These are phyloP conservation scores for Podilymbus podiceps DNA, from an alignment of 2,113 vertebrate genomes.

Conservation along the genomic window DNA sequence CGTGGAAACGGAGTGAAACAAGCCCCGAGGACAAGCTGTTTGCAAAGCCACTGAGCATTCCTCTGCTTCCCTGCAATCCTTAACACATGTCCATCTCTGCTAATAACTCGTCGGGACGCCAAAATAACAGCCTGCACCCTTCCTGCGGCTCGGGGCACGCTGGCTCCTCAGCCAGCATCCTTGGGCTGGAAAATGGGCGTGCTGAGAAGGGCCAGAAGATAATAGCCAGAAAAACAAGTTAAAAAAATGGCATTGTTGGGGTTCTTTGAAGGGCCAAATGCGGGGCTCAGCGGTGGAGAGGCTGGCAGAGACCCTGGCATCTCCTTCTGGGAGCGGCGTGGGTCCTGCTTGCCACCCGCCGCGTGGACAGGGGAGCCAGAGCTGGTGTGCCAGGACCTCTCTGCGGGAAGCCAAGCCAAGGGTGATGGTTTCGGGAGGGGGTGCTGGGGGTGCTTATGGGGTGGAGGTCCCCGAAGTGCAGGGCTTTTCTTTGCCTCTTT, in stretches of 20 bases:
- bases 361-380: fast-evolving
- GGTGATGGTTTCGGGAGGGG: background rate
- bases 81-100: background rate
- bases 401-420: background rate
- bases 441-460: background rate
- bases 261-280: background rate
- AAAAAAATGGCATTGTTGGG: fast-evolving
- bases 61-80: background rate
- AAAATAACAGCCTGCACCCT: background rate
- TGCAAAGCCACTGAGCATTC: background rate
- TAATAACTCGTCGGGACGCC: background rate
- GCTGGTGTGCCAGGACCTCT: fast-evolving
- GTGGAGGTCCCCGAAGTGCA: background rate
- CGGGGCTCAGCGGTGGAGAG: fast-evolving
- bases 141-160: fast-evolving
- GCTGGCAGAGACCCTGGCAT: background rate
- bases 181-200: too few relatives aligned
- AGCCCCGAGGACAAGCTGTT: background rate
- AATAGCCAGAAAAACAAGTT: background rate
- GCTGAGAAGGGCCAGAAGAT: background rate
- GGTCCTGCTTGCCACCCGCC: background rate
- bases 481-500: background rate
- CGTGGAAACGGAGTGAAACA: background rate
- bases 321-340: background rate
- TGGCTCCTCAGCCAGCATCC: background rate